A percentile compares a stretch with the other conserved stretches of the same genome.
Conservation (phyloP, 2,113 vertebrate genomes). For the Bubo blakistoni region DNA sequence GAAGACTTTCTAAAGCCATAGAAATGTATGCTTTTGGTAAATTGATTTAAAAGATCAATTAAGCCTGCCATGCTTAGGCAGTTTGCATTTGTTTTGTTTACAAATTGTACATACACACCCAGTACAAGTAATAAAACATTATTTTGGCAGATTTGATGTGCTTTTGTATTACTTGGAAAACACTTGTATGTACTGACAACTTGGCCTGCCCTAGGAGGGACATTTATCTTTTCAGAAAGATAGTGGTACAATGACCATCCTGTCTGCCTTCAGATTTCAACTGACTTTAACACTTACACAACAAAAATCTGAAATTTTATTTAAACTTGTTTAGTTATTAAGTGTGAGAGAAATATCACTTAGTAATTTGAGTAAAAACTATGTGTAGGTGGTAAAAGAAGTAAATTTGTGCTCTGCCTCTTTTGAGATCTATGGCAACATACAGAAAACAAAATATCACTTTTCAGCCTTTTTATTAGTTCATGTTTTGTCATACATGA, state of each 20-base stretch:
- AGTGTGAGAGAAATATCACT: background rate
- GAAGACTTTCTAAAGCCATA: background rate
- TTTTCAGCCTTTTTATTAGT: background rate
- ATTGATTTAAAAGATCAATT: background rate
- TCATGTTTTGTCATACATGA: background rate
- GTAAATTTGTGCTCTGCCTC: background rate
- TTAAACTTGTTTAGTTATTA: background rate
- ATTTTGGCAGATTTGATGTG: background rate
- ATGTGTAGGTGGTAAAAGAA: background rate
- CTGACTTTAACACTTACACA: background rate
- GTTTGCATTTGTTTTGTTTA: background rate
- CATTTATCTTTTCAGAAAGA: background rate
- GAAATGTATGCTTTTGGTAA: background rate
- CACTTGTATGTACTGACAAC: background rate
- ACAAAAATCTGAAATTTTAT: background rate
- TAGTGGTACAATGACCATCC: background rate
- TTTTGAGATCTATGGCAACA: background rate
- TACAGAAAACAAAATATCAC: background rate
- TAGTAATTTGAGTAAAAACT: background rate
- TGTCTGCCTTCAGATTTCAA: background rate
- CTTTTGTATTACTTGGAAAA: background rate
- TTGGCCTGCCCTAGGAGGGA: background rate
- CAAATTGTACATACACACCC: background rate
- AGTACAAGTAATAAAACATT: background rate
- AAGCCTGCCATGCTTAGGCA: background rate